Evolutionary conservation across 2,113 vertebrate genomes (phyloP).

Genomic region (Sakesphorus luctuosus): DNA sequence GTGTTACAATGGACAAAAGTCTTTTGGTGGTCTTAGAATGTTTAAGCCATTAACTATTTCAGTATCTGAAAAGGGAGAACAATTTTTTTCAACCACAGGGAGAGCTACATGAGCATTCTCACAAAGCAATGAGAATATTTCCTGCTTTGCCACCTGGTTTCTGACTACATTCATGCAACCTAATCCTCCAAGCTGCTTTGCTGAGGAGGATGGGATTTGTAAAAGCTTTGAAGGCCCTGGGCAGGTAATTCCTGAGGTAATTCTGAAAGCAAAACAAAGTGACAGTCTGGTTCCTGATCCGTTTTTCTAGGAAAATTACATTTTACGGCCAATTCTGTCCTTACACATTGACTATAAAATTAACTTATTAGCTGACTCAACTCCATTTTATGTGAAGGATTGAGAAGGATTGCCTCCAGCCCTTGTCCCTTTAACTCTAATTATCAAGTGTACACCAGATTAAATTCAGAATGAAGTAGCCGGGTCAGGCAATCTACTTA

Average conservation of each 20-base stretch:
- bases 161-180: neutral
- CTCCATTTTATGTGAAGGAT: slow-evolving; percentile 54
- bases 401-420: slow-evolving; percentile 66
- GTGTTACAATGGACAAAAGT: too few relatives aligned
- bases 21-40: too few relatives aligned
- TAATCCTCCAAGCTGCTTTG: neutral
- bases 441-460: slow-evolving; percentile 74
- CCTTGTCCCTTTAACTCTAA: slow-evolving; percentile 71
- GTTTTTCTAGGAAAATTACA: slow-evolving; percentile 25
- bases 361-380: slow-evolving; percentile 76
- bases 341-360: slow-evolving; percentile 51
- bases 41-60: too few relatives aligned
- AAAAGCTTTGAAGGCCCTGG: neutral
- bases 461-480: slow-evolving; percentile 73
- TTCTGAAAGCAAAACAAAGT: slow-evolving; percentile 63
- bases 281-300: neutral
- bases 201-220: neutral
- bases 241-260: slow-evolving; percentile 43
- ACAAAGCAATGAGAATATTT: neutral
- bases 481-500: slow-evolving; percentile 76
- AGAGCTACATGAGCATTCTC: neutral
- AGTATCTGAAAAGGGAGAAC: neutral
- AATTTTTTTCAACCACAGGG: neutral
- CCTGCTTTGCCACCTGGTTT: neutral
- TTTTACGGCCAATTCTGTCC: neutral